Evolutionary conservation across 2,888 invertebrate genomes (phyloP).

Genomic region (Drosophila atroscutellata): DNA sequence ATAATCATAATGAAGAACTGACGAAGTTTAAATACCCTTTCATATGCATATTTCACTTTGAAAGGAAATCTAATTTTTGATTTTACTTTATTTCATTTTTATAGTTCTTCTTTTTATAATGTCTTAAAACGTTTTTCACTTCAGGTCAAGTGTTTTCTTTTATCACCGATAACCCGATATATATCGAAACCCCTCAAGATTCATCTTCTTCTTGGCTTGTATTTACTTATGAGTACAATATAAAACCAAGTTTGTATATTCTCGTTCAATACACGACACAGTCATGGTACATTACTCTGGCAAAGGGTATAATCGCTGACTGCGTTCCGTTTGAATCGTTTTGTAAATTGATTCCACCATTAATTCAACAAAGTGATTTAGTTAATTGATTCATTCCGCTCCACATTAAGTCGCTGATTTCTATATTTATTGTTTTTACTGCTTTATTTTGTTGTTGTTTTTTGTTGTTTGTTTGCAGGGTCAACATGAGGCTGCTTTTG

Average conservation of each 20-base stretch:
- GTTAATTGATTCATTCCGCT: constrained; percentile 47
- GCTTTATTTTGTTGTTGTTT: background rate
- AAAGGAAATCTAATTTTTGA: background rate
- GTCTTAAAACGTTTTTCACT: background rate
- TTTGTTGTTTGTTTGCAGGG: constrained; percentile 6
- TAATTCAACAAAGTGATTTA: constrained; percentile 43
- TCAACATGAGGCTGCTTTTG: constrained; percentile 59
- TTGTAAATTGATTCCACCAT: constrained; percentile 36
- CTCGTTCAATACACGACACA: background rate
- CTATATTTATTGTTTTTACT: background rate
- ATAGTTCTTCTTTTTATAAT: background rate
- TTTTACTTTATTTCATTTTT: background rate
- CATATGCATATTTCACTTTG: background rate
- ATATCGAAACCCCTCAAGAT: too few species aligned
- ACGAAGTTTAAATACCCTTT: constrained; percentile 3
- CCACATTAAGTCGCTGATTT: constrained; percentile 28
- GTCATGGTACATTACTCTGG: background rate
- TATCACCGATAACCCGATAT: background rate
- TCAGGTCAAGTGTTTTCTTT: background rate
- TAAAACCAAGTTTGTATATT: background rate
- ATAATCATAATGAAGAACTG: constrained; percentile 1
- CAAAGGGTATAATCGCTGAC: constrained; percentile 4
- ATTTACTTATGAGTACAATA: rapidly evolving
- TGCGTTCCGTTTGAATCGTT: constrained; percentile 51
- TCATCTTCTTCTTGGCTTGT: background rate